Evolutionary conservation across 2,113 vertebrate species (phyloP).

Genomic region (Lethenteron reissneri): DNA sequence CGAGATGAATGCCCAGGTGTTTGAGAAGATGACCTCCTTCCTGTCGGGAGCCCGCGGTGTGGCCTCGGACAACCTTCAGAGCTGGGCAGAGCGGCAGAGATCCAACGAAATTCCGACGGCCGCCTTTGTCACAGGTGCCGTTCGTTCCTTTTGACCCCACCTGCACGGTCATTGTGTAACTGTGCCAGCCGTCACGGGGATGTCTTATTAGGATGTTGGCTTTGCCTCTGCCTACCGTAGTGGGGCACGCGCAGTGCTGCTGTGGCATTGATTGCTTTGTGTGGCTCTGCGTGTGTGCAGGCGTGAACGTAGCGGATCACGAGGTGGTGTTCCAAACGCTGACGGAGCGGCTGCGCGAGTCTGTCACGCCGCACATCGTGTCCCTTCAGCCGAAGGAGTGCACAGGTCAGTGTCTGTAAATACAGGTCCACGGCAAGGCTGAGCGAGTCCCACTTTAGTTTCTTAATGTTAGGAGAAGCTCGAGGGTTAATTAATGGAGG

Average conservation of each 20-base stretch:
- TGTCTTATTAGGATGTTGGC: no score
- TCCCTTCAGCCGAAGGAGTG: slow-evolving; percentile 70
- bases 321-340: slow-evolving; percentile 59
- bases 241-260: no score
- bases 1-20: slow-evolving; percentile 53
- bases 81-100: slow-evolving; percentile 46
- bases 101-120: slow-evolving; percentile 71
- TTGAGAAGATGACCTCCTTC: slow-evolving; percentile 50
- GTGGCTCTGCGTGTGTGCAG: slow-evolving; percentile 18
- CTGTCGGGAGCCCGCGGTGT: slow-evolving; percentile 32
- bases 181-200: no score
- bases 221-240: no score
- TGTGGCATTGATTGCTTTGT: neutral
- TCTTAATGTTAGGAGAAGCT: no score
- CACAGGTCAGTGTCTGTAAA: slow-evolving; percentile 22
- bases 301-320: slow-evolving; percentile 84
- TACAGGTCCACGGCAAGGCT: no score
- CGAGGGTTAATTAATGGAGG: no score
- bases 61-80: slow-evolving; percentile 23
- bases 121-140: slow-evolving; percentile 51
- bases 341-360: slow-evolving; percentile 40
- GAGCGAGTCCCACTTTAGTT: no score
- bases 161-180: no score
- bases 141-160: no score
- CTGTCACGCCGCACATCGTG: slow-evolving; percentile 46